phyloP scores from a whole-genome alignment of 2,888 invertebrate species.

The Drosophila subsilvestris region DNA sequence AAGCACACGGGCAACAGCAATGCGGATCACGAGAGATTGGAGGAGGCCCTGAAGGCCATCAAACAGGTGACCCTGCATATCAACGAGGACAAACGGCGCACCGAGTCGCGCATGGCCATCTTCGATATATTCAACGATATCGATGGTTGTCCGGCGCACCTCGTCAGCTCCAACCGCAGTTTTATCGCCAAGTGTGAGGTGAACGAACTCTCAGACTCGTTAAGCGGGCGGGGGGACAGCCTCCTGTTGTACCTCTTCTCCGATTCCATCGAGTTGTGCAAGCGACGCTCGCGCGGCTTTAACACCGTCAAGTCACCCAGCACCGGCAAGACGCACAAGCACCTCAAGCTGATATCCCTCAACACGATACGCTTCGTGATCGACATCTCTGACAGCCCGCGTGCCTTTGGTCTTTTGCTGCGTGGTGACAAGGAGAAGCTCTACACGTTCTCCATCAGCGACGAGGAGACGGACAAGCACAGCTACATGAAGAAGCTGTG shows the following conservation, averaged over 20 bases:
- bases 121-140: constrained; percentile 99
- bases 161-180: constrained; percentile 96
- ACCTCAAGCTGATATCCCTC: constrained; percentile 94
- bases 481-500: constrained; percentile 93
- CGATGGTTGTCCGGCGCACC: constrained; percentile 97
- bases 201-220: constrained; percentile 92
- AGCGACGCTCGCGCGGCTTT: constrained; percentile 91
- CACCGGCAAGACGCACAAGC: constrained; percentile 94
- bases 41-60: constrained; percentile 93
- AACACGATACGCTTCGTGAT: constrained; percentile 95
- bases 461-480: constrained; percentile 92
- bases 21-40: constrained; percentile 93
- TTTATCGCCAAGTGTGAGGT: constrained; percentile 95
- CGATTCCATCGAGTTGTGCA: constrained; percentile 96
- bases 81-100: constrained; percentile 98
- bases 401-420: constrained; percentile 95
- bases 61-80: constrained; percentile 98
- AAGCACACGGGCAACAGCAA: constrained; percentile 95
- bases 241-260: constrained; percentile 96
- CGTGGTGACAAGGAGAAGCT: constrained; percentile 95
- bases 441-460: constrained; percentile 93
- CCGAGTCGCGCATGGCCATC: constrained; percentile 97
- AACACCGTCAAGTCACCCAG: constrained; percentile 89
- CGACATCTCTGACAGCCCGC: constrained; percentile 94
- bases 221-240: constrained; percentile 94